Evolutionary conservation across 2,888 invertebrate species (phyloP).

Genomic region (Neoitamus cyanurus): DNA sequence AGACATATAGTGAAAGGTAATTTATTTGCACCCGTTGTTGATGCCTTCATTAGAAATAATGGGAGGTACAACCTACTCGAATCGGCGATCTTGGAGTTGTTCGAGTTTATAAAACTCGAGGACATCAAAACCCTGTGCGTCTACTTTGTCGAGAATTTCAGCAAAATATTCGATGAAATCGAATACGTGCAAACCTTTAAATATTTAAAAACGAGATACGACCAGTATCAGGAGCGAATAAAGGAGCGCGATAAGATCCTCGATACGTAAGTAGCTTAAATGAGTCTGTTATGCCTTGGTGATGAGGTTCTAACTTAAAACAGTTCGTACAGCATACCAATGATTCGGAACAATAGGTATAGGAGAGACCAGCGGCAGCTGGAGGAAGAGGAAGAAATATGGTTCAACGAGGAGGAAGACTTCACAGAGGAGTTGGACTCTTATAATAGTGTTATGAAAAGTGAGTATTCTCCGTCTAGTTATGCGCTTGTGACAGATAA

Average conservation of each 20-base stretch:
- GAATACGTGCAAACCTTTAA: constrained; percentile 99
- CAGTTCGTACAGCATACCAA: constrained; percentile 66
- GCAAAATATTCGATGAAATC: constrained; percentile 92
- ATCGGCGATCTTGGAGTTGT: constrained; percentile 98
- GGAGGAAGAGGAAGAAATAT: constrained; percentile 98
- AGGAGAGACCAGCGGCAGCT: constrained; percentile 92
- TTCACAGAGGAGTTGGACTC: constrained; percentile 78
- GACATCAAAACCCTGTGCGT: constrained; percentile 90
- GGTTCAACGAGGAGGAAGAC: constrained; percentile 98
- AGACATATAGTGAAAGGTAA: constrained; percentile 94
- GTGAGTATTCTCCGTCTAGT: constrained; percentile 55
- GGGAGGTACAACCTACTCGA: constrained; percentile 98
- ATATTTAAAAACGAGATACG: constrained; percentile 86
- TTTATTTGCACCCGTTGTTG: constrained; percentile 94
- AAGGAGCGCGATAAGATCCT: constrained; percentile 86
- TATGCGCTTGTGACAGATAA: neutral
- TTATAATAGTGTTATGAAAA: constrained; percentile 66
- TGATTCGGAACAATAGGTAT: constrained; percentile 82
- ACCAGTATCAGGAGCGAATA: constrained; percentile 90
- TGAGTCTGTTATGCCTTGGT: neutral
- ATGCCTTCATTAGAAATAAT: constrained; percentile 96
- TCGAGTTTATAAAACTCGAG: constrained; percentile 97
- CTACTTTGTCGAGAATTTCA: constrained; percentile 96
- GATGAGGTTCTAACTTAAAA: neutral
- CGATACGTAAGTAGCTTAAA: constrained; percentile 70